Base-by-base conservation (phyloP, 2,888 invertebrate genomes). In the Drosophila differens region DNA sequence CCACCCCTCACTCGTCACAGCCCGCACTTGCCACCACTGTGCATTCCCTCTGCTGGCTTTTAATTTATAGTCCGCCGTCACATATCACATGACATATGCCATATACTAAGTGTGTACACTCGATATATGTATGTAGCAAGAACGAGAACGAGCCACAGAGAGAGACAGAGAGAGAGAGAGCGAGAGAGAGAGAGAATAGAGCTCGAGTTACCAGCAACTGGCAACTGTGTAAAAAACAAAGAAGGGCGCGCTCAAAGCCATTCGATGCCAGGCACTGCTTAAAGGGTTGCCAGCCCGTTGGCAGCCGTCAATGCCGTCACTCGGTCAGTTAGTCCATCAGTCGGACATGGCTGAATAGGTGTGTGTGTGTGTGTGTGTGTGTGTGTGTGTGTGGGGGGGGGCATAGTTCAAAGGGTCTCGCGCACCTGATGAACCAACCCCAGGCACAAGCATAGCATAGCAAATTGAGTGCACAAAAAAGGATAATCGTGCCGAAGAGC, bases 401-500 rank as follows among this genome's bases (percentile, higher is more conserved):
- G 51, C 49, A 60, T 54, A 69, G 86, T 70, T 83, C 82, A 83
- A 83, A 86, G 81, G 75, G 79, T 59, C 79, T 60, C 61, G 61
- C 64, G 85, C 81, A 83, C 79, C 87, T 86, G 82, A 86, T 71
- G 70, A 84, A 70, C 70, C 73, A 79, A 69, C 69, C 54, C 22
- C 14, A n/a, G 25, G 51, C 37, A 52, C 59, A 64, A 37, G 52
- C 52, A 54, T 32, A 32, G 54, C 47, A 67, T 73, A 70, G 69
- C 79, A 79, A 83, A 83, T 83, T 83, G 87, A 82, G 83, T 86
- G 83, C 79, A 82, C 70, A 75, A 74, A 74, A 81, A 81, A 70
- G 82, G 86, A 82, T 82, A 82, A 86, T 86, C 86, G 82, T 78
- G 84, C 65, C 85, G 74, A 85, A 74, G 74, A 81, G 66, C 69